Evolutionary conservation across 2,797 vertebrate species (phyloP).

Genomic region (Chaunax sp.): DNA sequence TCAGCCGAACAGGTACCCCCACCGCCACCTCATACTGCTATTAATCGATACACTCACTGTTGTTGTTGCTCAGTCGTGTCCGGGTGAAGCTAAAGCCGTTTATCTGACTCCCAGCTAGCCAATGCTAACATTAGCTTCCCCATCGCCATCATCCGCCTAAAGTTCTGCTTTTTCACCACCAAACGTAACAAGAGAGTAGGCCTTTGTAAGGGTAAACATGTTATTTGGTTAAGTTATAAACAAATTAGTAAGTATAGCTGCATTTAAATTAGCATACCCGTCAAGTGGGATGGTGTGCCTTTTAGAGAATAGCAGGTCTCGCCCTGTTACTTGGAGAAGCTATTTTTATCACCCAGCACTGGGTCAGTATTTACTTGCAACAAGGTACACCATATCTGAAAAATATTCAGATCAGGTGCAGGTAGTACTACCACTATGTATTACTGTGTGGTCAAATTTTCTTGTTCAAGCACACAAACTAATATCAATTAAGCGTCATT

Average conservation of each 20-base stretch:
- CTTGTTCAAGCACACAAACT: too few species aligned
- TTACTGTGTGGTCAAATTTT: too few species aligned
- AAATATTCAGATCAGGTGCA: too few species aligned
- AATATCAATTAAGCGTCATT: too few species aligned
- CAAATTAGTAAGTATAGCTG: too few species aligned
- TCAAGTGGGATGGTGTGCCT: fast-evolving
- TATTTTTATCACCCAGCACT: conserved; percentile 67
- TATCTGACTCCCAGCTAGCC: not conserved
- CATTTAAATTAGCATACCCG: not conserved
- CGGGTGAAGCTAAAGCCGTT: not conserved
- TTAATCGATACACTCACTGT: fast-evolving
- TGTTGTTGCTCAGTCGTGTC: not conserved
- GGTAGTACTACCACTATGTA: too few species aligned
- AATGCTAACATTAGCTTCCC: conserved; percentile 65
- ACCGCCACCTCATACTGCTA: fast-evolving
- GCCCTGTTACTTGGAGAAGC: not conserved
- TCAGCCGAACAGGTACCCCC: conserved; percentile 84
- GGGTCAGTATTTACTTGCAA: not conserved
- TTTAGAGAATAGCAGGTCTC: fast-evolving
- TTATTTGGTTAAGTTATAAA: too few species aligned
- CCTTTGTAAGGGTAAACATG: not conserved
- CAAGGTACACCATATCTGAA: too few species aligned
- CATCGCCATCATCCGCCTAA: conserved; percentile 28
- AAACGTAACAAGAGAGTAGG: not conserved
- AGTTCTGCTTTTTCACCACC: conserved; percentile 23